These are phyloP conservation scores for Recurvirostra avosetta DNA, from an alignment of 2,113 vertebrate genomes.

Conservation along the genomic window DNA sequence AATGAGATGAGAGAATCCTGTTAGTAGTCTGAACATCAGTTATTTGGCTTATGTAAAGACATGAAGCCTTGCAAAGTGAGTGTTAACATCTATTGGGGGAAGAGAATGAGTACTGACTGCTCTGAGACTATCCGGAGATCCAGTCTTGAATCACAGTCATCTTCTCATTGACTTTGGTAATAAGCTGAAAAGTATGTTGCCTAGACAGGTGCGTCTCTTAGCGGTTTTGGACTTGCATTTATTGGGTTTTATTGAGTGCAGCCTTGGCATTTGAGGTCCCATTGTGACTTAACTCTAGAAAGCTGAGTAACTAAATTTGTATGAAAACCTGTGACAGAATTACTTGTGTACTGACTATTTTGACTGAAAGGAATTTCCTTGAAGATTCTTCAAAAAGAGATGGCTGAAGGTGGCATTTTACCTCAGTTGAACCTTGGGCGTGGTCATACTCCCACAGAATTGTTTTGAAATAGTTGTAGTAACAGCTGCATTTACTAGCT, in stretches of 20 bases:
- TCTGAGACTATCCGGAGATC: background rate
- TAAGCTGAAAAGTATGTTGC: background rate
- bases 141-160: background rate
- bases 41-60: background rate
- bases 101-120: background rate
- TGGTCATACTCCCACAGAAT: background rate
- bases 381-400: background rate
- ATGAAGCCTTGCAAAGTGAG: background rate
- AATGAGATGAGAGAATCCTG: background rate
- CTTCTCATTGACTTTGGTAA: background rate
- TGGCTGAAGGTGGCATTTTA: background rate
- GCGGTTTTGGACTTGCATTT: background rate
- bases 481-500: background rate
- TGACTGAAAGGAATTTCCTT: background rate
- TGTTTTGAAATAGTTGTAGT: background rate
- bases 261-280: background rate
- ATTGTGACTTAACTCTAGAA: background rate
- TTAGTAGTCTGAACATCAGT: background rate
- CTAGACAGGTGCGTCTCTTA: background rate
- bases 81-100: fast-evolving
- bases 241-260: background rate
- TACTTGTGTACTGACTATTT: background rate
- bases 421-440: background rate
- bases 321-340: background rate
- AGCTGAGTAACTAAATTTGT: background rate